A percentile compares a stretch with the other conserved stretches of the same genome.
These are phyloP conservation scores for Magallana gigas DNA, from an alignment of 1,140 invertebrate species.

Conservation along the genomic window DNA sequence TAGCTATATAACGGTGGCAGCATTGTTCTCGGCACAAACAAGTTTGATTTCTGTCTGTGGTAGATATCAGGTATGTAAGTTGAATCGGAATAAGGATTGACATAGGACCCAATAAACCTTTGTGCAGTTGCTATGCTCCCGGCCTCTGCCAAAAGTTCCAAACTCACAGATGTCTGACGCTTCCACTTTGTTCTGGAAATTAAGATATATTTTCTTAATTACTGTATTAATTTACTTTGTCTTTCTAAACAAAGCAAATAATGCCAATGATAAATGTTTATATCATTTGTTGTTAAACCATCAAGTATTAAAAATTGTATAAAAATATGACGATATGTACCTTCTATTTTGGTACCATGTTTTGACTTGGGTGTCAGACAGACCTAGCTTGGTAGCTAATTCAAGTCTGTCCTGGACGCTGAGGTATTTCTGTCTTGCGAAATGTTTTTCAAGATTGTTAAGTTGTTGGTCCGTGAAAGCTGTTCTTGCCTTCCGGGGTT, in stretches of 20 bases:
- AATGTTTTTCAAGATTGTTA: constrained; percentile 96
- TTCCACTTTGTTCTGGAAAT: constrained; percentile 98
- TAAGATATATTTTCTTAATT: not conserved
- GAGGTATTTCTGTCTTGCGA: constrained; percentile 98
- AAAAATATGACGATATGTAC: constrained; percentile 81
- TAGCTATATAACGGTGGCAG: constrained; percentile 14
- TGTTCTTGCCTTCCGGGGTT: constrained; percentile 97
- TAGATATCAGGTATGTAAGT: not conserved
- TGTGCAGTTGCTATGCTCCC: constrained; percentile 97
- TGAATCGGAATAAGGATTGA: constrained; percentile 1
- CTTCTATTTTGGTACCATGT: constrained; percentile 99
- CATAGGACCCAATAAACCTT: constrained; percentile 84
- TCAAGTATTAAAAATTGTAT: not conserved
- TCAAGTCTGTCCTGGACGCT: constrained; percentile 99
- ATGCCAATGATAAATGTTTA: not conserved
- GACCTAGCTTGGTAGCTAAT: constrained; percentile 94
- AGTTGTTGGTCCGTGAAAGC: constrained; percentile 99
- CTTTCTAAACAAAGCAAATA: not conserved
- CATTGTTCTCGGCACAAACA: not conserved
- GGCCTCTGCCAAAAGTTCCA: constrained; percentile 96
- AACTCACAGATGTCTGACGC: constrained; percentile 95
- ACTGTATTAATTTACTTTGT: too few relatives aligned
- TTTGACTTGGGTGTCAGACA: constrained; percentile 99
- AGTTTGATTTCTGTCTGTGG: constrained; percentile 21
- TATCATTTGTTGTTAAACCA: not conserved